Evolutionary conservation across 2,113 vertebrate species (phyloP).

Genomic region (Notothenia rossii): DNA sequence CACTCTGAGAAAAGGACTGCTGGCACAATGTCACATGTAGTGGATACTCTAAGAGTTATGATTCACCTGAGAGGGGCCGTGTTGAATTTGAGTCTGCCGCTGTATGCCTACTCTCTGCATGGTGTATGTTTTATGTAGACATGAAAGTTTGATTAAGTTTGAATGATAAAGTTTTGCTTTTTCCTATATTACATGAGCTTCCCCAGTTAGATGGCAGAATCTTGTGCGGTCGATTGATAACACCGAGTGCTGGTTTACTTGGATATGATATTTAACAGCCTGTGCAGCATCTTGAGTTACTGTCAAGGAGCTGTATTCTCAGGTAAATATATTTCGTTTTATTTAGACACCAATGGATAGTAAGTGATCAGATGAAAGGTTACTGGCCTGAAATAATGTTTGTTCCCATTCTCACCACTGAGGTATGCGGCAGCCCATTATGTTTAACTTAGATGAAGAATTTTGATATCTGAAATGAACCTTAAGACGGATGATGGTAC

Average conservation of each 20-base stretch:
- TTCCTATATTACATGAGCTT: slow-evolving; percentile 19
- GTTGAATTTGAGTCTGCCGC: neutral
- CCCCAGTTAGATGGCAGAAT: neutral
- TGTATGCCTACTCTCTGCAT: neutral
- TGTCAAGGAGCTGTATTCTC: neutral
- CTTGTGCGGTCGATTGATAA: neutral
- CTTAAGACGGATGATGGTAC: too few relatives aligned
- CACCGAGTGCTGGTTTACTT: neutral
- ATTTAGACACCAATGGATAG: too few relatives aligned
- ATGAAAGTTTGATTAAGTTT: slow-evolving; percentile 21
- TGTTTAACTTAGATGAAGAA: too few relatives aligned
- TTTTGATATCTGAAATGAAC: too few relatives aligned
- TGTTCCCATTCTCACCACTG: too few relatives aligned
- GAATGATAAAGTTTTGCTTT: slow-evolving; percentile 10
- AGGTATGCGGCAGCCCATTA: too few relatives aligned
- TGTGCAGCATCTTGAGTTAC: neutral
- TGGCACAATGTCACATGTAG: neutral
- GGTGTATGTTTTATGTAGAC: slow-evolving; percentile 29
- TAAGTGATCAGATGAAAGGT: too few relatives aligned
- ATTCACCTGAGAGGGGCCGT: slow-evolving; percentile 2
- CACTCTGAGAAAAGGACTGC: neutral
- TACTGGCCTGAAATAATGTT: neutral
- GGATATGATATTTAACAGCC: slow-evolving; percentile 4
- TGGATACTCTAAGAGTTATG: neutral
- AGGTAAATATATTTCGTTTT: neutral